Evolutionary conservation across 2,888 invertebrate species (phyloP), one percentile per base, ranked within the genome.

Genomic region (Eulithis prunata): DNA sequence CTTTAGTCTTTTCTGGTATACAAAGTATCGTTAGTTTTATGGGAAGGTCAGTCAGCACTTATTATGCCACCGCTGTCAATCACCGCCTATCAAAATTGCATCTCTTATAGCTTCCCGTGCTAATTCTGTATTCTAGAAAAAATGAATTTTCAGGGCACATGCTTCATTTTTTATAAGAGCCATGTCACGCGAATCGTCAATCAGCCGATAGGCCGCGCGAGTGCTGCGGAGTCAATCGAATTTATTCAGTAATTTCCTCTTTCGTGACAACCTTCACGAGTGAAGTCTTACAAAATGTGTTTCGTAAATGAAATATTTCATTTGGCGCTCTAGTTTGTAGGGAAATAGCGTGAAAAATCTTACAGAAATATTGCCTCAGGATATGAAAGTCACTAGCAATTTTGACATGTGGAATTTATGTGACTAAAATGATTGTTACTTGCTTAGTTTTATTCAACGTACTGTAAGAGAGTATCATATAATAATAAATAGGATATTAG

Each of bases 181-280:
- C 52, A 38, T 58, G 69, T 66, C 69, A 69, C 69, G 69, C 66
- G 66, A 69, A 66, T 55, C 58, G 66, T 66, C 69, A 64, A 69
- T 69, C 69, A 69, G 66, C 59, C 69, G 63, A 69, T 69, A 66
- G 63, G 60, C 60, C 57, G 61, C 63, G 38, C 41, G 64, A 66
- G 66, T 69, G 62, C 54, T 45, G 52, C 57, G 65, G 61, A 58
- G 66, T 61, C 69, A 69, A 69, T 69, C 69, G 69, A 69, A 69
- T 69, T 69, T 69, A 66, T 69, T 69, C 66, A 61, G 66, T 66
- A 69, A 69, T 69, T 69, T 69, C 69, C 69, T 69, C 46, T 62
- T 69, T 69, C 69, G 66, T 69, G 66, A 69, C 69, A 66, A 57
- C 66, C 57, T 69, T 66, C 57, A 55, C 52, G 55, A 69, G 47